Evolutionary conservation across 2,888 invertebrate genomes (phyloP), one percentile per base, ranked within the genome.

Genomic region (Pedicia rivosa): DNA sequence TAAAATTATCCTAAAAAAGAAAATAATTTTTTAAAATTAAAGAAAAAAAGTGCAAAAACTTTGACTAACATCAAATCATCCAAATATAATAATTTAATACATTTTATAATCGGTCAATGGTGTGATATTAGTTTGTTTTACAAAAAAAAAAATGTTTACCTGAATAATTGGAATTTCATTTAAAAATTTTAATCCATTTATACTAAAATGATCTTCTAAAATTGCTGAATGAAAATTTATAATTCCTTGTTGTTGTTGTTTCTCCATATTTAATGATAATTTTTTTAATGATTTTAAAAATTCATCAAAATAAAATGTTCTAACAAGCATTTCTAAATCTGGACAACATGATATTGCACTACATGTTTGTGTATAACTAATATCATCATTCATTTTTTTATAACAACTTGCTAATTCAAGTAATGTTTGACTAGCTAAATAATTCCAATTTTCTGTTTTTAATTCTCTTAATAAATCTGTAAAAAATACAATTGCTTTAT

Each of bases 401-500:
- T 87, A 86, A 46, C 90, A 91, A 32, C 79, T 74, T 0, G 87
- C 84, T 26, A 94, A 61, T 49, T 90, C 82, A 1, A 88, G 61
- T 43, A 86, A 70, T 1, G 86, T 87, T 53, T 84, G 80, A 1
- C 81, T 80, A 1, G 81, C 83, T 25, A 94, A 64, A 37, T 77
- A 72, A 39, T 67, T 66, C 94, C 95, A 95, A 14, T 81, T 81
- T 52, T 94, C 92, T 38, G 80, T 77, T 50, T 79, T 78, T 48
- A 87, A 84, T 4, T 86, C 87, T 36, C 86, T 74, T 17, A 92
- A 62, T 0, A 88, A 78, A 53, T 92, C 92, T 35, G 75, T 72
- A 2, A 94, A 68, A 57, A 92, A 94, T 0, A 82, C 81, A 4
- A 87, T 82, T 0, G 94, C 86, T 57, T 91, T 91, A 45, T 84